A percentile compares a stretch with the other conserved stretches of the same genome.
Evolutionary conservation across 92 coral and sea anemone genomes (phyloP).

Genomic region (Chrysogorgia sp.): DNA sequence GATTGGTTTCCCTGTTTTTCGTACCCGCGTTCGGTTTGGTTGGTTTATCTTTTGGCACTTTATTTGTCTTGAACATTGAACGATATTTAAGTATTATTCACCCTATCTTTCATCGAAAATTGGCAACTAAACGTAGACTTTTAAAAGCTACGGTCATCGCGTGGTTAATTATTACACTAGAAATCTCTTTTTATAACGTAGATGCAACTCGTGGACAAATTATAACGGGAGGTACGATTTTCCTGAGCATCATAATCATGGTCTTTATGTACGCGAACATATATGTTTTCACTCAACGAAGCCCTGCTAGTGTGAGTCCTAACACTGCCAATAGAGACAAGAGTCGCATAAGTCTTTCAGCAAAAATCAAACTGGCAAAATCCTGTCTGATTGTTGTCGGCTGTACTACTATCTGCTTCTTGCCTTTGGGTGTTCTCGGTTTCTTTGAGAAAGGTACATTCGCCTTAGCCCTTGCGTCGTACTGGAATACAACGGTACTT

Average conservation of each 20-base stretch:
- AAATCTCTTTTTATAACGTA: neutral
- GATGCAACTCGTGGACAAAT: neutral
- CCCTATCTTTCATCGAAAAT: conserved; percentile 9
- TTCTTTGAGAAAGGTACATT: neutral
- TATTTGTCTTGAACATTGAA: conserved; percentile 9
- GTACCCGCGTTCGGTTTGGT: neutral
- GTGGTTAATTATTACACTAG: neutral
- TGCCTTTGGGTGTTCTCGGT: neutral
- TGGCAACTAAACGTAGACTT: neutral
- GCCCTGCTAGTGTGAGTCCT: neutral
- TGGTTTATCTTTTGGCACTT: conserved; percentile 1
- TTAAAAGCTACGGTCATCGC: neutral
- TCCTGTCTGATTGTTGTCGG: conserved; percentile 13
- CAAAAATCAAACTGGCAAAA: neutral
- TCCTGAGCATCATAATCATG: neutral
- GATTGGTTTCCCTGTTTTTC: neutral
- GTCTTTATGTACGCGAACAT: neutral
- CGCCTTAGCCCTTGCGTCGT: neutral
- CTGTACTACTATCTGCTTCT: conserved; percentile 3
- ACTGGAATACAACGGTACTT: neutral
- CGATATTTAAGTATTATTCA: conserved; percentile 6
- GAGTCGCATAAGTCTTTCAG: neutral
- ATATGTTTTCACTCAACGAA: neutral
- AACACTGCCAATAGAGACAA: neutral
- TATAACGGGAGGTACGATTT: neutral